These are phyloP conservation scores for Drosophila meridionalis DNA, from an alignment of 2,888 invertebrate species.

Conservation along the genomic window DNA sequence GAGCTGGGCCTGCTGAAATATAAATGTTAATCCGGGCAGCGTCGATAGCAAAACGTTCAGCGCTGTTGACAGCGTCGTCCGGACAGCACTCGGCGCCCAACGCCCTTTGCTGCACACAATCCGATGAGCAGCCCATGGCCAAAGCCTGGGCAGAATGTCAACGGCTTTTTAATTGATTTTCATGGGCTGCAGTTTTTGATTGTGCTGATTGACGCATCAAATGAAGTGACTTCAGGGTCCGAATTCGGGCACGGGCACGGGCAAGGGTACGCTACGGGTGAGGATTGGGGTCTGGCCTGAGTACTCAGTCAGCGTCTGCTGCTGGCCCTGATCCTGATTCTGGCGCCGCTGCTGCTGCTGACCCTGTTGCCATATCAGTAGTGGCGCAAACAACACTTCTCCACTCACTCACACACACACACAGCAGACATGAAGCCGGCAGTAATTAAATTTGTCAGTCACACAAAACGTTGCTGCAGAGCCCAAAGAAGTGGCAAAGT, in stretches of 20 bases:
- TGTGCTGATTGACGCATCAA: conserved; percentile 83
- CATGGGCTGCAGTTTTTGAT: conserved; percentile 82
- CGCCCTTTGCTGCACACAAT: conserved; percentile 14
- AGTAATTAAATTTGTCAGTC: conserved; percentile 81
- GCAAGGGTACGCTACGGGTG: no score
- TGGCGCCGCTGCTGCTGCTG: conserved; percentile 15
- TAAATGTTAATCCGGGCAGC: conserved; percentile 79
- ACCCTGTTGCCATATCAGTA: conserved; percentile 66
- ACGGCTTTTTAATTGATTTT: conserved; percentile 81
- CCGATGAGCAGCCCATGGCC: conserved; percentile 24
- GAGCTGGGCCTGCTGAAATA: conserved; percentile 63
- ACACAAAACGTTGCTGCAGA: conserved; percentile 65
- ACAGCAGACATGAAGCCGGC: conserved; percentile 36
- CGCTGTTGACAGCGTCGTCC: conserved; percentile 69
- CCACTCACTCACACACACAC: not conserved
- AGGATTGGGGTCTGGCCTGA: not conserved
- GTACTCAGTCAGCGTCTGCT: conserved; percentile 19
- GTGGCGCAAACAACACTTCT: conserved; percentile 65
- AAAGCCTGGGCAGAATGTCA: conserved; percentile 66
- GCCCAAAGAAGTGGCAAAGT: conserved; percentile 54
- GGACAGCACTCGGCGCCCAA: conserved; percentile 21
- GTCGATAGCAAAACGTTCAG: conserved; percentile 80
- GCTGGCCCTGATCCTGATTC: conserved; percentile 16
- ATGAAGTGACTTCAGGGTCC: conserved; percentile 73
- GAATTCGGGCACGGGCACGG: not conserved